These are phyloP conservation scores for Nemurella pictetii DNA, from an alignment of 2,888 invertebrate species.

Conservation along the genomic window DNA sequence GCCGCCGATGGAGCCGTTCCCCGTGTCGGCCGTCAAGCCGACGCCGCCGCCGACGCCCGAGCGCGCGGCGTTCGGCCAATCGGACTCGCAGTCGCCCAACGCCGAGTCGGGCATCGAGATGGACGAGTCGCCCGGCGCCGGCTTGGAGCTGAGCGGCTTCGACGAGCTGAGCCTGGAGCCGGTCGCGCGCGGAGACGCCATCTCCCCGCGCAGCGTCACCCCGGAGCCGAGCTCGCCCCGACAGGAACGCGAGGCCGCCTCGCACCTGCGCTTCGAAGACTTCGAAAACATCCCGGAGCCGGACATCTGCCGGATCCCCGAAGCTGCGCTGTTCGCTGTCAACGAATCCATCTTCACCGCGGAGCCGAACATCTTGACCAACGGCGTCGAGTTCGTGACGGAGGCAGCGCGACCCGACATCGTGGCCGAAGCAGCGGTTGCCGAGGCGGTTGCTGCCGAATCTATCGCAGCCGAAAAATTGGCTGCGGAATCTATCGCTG, in stretches of 20 bases:
- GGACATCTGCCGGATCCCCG: background rate
- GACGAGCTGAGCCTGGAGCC: background rate
- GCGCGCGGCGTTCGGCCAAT: background rate
- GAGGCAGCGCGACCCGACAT: background rate
- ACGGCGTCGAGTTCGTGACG: background rate
- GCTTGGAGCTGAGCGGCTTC: background rate
- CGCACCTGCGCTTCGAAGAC: background rate
- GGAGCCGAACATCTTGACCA: background rate
- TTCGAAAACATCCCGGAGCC: background rate
- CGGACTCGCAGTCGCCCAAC: background rate
- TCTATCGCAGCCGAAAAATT: slow-evolving; percentile 18
- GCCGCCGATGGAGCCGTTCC: background rate
- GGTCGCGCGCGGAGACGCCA: background rate
- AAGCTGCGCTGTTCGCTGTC: no score
- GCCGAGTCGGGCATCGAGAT: background rate
- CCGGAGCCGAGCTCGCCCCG: background rate
- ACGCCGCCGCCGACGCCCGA: background rate
- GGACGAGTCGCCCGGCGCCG: background rate
- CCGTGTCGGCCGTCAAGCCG: no score
- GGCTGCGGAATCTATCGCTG: background rate
- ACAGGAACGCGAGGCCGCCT: no score
- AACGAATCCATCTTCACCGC: background rate
- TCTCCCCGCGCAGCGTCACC: background rate
- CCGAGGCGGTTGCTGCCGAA: background rate
- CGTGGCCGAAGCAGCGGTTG: background rate